A percentile compares a stretch with the other conserved stretches of the same genome.
These are phyloP conservation scores for Colaptes auratus DNA, from an alignment of 2,113 vertebrate species.

Conservation along the genomic window DNA sequence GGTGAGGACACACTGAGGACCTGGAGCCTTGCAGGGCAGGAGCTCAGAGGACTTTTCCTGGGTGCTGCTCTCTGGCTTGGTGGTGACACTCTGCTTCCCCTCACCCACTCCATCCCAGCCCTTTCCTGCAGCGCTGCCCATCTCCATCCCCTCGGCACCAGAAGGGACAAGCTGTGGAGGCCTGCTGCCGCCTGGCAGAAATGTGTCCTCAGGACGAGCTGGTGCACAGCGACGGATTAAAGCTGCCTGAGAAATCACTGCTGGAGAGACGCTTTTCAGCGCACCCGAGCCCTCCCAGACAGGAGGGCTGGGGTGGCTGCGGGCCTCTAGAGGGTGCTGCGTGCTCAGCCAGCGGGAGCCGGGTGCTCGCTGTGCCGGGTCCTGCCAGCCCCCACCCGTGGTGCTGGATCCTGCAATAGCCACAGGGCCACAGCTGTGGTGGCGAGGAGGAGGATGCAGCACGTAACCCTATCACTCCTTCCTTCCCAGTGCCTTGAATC, in stretches of 20 bases:
- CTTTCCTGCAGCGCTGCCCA: neutral
- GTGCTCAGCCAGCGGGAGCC: neutral
- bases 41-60: neutral
- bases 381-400: neutral
- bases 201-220: rapidly evolving
- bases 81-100: neutral
- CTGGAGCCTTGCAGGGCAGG: neutral
- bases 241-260: rapidly evolving
- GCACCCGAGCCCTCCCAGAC: rapidly evolving
- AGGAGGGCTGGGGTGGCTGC: neutral
- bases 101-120: neutral
- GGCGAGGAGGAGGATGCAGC: neutral
- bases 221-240: neutral
- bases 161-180: neutral
- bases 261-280: rapidly evolving
- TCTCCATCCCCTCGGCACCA: neutral
- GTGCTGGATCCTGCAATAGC: neutral
- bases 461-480: rapidly evolving
- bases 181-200: neutral
- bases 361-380: neutral
- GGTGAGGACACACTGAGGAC: neutral
- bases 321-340: slow-evolving; percentile 74
- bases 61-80: rapidly evolving
- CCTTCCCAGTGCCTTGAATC: rapidly evolving
- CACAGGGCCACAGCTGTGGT: rapidly evolving